Percentiles rank a stretch among this genome's conserved stretches.
Conservation (phyloP, 2,797 vertebrate genomes). For the Sebastes goodei region DNA sequence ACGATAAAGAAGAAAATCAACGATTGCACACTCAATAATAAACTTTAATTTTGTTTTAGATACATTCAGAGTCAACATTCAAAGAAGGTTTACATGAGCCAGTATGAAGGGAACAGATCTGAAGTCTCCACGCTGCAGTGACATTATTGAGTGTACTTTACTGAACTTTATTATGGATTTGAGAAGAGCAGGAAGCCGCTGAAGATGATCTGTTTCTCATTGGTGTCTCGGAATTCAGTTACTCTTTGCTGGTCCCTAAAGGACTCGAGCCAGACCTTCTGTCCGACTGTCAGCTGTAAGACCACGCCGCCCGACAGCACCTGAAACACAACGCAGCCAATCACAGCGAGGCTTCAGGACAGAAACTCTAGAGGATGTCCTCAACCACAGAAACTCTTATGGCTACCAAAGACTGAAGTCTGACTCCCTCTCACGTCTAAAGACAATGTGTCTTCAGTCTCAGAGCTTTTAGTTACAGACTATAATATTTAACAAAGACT, state of each 20-base stretch:
- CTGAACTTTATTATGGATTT: not conserved
- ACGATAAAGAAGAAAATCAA: not conserved
- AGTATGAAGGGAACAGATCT: not conserved
- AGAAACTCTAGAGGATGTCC: not conserved
- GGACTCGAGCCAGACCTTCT: slow-evolving; percentile 67
- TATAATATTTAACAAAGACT: no score
- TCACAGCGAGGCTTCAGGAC: not conserved
- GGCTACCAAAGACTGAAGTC: no score
- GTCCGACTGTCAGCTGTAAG: slow-evolving; percentile 15
- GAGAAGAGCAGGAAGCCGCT: slow-evolving; percentile 68
- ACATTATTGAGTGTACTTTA: not conserved
- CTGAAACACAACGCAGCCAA: slow-evolving; percentile 37
- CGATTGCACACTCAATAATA: not conserved
- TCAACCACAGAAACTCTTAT: not conserved
- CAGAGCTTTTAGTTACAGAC: no score
- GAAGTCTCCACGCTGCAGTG: not conserved
- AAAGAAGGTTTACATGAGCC: not conserved
- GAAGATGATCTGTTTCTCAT: slow-evolving; percentile 57
- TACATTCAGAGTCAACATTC: not conserved
- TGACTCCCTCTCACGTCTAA: no score
- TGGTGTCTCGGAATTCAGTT: fast-evolving
- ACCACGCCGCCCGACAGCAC: slow-evolving; percentile 66
- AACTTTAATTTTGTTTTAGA: slow-evolving; percentile 11
- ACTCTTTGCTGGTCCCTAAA: not conserved
- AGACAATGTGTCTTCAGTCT: no score